A percentile compares a stretch with the other conserved stretches of the same genome.
Evolutionary conservation across 2,888 invertebrate genomes (phyloP).

Genomic region (Phengaris alcon): DNA sequence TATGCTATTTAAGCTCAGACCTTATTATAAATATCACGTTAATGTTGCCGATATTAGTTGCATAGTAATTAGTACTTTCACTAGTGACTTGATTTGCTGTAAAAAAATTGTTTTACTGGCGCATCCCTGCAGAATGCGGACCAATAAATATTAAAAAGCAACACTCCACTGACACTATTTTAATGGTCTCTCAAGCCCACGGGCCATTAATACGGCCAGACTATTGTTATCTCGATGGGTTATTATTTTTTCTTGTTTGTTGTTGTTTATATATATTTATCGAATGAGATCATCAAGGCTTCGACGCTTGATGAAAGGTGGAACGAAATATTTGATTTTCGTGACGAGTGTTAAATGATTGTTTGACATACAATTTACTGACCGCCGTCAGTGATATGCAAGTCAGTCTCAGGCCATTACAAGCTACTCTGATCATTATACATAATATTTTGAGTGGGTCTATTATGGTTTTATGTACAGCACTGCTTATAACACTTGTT

Average conservation of each 20-base stretch:
- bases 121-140: constrained; percentile 11
- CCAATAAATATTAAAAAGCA: constrained; percentile 16
- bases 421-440: background rate
- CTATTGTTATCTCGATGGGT: constrained; percentile 18
- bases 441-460: background rate
- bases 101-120: background rate
- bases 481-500: background rate
- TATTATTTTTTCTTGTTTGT: constrained; percentile 6
- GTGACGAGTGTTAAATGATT: constrained; percentile 27
- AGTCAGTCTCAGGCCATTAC: background rate
- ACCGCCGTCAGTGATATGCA: background rate
- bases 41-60: background rate
- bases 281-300: constrained; percentile 11
- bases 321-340: constrained; percentile 26
- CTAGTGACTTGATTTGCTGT: background rate
- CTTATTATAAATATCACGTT: background rate
- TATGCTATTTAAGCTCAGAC: background rate
- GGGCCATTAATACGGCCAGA: background rate
- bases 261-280: constrained; percentile 1
- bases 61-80: background rate
- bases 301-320: constrained; percentile 1
- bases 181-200: constrained; percentile 23
- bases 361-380: constrained; percentile 19
- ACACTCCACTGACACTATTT: constrained; percentile 26
- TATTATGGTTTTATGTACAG: background rate